Base-by-base conservation (phyloP, 2,888 invertebrate species). In the Pristionchus maxplancki region DNA sequence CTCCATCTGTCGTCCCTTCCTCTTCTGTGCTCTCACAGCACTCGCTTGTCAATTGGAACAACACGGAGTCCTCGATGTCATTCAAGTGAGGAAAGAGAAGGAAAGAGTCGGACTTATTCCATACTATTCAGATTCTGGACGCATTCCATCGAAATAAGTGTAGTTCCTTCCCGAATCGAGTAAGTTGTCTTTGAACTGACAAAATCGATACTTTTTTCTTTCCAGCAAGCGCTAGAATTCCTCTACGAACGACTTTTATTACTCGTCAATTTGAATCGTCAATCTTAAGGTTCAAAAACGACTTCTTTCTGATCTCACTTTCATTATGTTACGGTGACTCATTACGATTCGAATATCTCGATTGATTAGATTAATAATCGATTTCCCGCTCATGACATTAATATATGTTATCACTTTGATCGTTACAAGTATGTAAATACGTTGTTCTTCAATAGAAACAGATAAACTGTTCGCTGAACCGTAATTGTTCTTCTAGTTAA, bases 191-290 rank as follows among this genome's bases (percentile, higher is more conserved):
- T 64, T 15, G 20, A 48, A 44, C 34, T 13, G 40, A 50, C n/a
- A 28, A 89, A 48, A 81, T 48, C 4, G 48, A 3, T 5, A 9
- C 20, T 24, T 37, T 28, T 31, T 81, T 81, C 31, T 48, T 96
- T 98, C 91, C 97, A 97, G 5, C 97, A 97, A 94, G 97, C 98
- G 17, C 97, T 99, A 91, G 98, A 99, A 95, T 96, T 97, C 91
- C 97, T 98, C 93, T 98, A 98, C 94, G 97, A 97, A 58, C 98
- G 97, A 92, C 98, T 99, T 92, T 97, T 98, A 95, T 97, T 97
- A 95, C 96, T 98, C 90, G 97, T 98, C 34, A 89, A 90, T 53
- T 64, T 92, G 84, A 92, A 92, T 44, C 44, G 78, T n/a, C 44
- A 48, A 78, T 44, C 78, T 44, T 78, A 78, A 48, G 13, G 11